phyloP scores from a whole-genome alignment of 2,888 invertebrate species.

The Philereme vetulata region DNA sequence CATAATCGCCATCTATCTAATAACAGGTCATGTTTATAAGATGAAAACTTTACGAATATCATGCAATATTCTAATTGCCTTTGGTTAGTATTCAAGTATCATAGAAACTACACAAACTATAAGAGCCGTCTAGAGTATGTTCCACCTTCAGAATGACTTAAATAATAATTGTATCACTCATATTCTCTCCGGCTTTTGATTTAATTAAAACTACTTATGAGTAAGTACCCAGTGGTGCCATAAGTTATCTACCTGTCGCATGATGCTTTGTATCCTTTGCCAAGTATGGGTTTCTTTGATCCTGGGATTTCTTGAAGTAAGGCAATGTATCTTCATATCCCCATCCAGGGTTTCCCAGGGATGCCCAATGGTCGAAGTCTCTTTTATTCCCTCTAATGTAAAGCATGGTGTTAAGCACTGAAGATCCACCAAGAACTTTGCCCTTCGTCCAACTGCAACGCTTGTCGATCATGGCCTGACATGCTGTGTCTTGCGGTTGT shows the following conservation, averaged over 20 bases:
- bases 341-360: slow-evolving; percentile 94
- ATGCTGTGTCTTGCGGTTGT: slow-evolving; percentile 92
- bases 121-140: no score
- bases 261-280: slow-evolving; percentile 89
- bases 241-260: slow-evolving; percentile 86
- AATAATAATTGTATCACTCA: no score
- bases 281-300: slow-evolving; percentile 94
- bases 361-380: slow-evolving; percentile 95
- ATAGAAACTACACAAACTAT: no score
- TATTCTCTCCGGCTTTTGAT: no score
- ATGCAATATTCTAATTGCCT: no score
- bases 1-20: no score
- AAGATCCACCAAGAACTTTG: slow-evolving; percentile 94
- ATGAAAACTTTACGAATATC: no score
- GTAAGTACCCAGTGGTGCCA: no score
- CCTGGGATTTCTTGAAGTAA: slow-evolving; percentile 94
- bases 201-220: no score
- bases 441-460: slow-evolving; percentile 96
- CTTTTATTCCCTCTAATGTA: slow-evolving; percentile 94
- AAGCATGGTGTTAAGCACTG: slow-evolving; percentile 95
- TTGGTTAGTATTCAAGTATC: no score
- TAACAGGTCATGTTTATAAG: no score
- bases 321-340: slow-evolving; percentile 91
- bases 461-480: slow-evolving; percentile 93
- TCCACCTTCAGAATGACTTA: no score